phyloP scores from a whole-genome alignment of 1,140 invertebrate species.

The Euschistus heros region DNA sequence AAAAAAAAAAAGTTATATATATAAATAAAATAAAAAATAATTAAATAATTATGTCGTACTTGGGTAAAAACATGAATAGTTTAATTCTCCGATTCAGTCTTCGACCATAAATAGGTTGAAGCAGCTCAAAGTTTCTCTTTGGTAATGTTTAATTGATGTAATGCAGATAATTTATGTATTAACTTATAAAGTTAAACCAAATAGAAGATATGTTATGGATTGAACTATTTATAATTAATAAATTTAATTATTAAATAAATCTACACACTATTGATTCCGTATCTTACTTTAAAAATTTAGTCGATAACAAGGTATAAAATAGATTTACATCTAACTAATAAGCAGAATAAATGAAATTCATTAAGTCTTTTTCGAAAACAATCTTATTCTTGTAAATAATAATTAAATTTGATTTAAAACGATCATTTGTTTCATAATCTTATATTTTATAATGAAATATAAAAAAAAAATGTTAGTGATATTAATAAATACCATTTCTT shows the following conservation, averaged over 20 bases:
- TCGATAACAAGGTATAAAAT: conserved; percentile 11
- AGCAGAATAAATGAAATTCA: neutral
- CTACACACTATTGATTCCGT: conserved; percentile 5
- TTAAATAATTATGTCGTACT: neutral
- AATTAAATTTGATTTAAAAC: too few relatives aligned
- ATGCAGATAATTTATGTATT: conserved; percentile 1
- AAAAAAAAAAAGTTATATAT: neutral
- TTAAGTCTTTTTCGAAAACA: too few relatives aligned
- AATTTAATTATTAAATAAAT: conserved; percentile 1
- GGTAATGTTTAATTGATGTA: conserved; percentile 1
- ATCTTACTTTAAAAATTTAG: conserved; percentile 9
- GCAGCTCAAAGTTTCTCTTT: conserved; percentile 15
- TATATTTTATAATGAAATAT: too few relatives aligned
- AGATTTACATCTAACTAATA: conserved; percentile 11
- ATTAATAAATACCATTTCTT: too few relatives aligned
- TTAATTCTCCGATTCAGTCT: conserved; percentile 1
- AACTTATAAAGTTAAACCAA: neutral
- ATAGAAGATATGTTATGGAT: neutral
- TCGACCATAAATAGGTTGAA: neutral
- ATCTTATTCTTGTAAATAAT: too few relatives aligned
- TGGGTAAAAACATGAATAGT: neutral
- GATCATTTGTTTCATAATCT: too few relatives aligned
- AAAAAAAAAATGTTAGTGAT: too few relatives aligned
- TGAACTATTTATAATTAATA: neutral
- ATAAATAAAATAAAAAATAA: neutral